Evolutionary conservation across 2,888 invertebrate species (phyloP).

Genomic region (Atethmia centrago): DNA sequence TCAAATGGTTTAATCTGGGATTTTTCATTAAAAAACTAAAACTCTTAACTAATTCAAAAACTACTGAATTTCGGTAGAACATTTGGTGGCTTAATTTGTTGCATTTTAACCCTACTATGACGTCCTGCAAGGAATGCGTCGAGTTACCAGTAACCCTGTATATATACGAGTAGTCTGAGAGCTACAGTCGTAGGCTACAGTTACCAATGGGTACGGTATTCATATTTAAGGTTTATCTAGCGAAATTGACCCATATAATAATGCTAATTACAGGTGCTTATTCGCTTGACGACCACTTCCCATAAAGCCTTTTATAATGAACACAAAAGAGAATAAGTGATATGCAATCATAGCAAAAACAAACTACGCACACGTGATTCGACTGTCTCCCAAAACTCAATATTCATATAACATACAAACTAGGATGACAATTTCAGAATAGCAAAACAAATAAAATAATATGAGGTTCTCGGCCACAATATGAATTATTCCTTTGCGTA

Average conservation of each 20-base stretch:
- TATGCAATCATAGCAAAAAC: background rate
- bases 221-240: background rate
- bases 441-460: conserved; percentile 28
- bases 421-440: conserved; percentile 10
- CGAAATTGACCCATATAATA: background rate
- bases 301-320: background rate
- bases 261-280: background rate
- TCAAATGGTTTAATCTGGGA: no score
- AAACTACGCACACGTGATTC: background rate
- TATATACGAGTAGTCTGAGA: no score
- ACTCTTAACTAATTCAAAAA: no score
- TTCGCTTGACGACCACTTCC: background rate
- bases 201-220: no score
- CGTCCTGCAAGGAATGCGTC: no score
- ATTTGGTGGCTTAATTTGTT: no score
- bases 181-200: no score
- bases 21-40: no score
- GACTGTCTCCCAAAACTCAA: background rate
- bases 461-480: conserved; percentile 1
- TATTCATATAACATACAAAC: background rate
- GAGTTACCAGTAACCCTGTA: no score
- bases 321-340: background rate
- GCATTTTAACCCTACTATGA: no score
- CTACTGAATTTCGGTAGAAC: no score
- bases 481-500: conserved; percentile 14